These are phyloP conservation scores for Sardina pilchardus DNA, from an alignment of 2,113 vertebrate genomes.

Conservation along the genomic window DNA sequence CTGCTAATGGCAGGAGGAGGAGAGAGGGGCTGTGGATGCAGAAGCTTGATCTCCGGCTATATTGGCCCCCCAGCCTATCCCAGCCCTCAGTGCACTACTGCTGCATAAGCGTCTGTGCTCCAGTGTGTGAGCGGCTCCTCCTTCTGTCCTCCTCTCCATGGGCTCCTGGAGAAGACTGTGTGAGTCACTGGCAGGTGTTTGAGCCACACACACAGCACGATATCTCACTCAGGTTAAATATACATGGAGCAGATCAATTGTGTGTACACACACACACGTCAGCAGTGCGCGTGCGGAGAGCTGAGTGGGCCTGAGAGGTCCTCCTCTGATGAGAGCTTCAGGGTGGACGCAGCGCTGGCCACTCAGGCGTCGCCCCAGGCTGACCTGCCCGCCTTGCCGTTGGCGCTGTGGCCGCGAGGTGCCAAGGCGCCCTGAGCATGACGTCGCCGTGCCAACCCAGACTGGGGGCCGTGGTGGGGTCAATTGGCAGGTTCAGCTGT, in stretches of 20 bases:
- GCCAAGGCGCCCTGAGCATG: background rate
- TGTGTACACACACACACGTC: too few species aligned
- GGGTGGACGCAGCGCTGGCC: background rate
- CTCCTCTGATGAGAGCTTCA: background rate
- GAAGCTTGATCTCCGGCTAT: too few species aligned
- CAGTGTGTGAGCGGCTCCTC: background rate
- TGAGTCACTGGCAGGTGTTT: background rate
- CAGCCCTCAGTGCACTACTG: background rate
- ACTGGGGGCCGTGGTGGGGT: background rate
- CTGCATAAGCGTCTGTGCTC: background rate
- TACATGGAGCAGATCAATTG: too few species aligned
- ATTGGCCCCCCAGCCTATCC: too few species aligned
- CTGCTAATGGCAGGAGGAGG: background rate
- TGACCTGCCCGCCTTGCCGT: background rate
- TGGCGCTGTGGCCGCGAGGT: background rate
- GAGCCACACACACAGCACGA: background rate
- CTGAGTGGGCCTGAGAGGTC: too few species aligned
- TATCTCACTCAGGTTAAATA: too few species aligned
- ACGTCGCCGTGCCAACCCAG: background rate
- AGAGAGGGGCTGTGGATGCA: too few species aligned
- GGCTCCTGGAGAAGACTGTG: background rate
- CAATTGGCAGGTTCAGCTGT: background rate
- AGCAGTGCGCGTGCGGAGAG: too few species aligned
- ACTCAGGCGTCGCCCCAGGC: too few species aligned
- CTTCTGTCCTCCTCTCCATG: background rate